These are phyloP conservation scores for Eristalis tenax DNA, from an alignment of 2,888 invertebrate species.

Conservation along the genomic window DNA sequence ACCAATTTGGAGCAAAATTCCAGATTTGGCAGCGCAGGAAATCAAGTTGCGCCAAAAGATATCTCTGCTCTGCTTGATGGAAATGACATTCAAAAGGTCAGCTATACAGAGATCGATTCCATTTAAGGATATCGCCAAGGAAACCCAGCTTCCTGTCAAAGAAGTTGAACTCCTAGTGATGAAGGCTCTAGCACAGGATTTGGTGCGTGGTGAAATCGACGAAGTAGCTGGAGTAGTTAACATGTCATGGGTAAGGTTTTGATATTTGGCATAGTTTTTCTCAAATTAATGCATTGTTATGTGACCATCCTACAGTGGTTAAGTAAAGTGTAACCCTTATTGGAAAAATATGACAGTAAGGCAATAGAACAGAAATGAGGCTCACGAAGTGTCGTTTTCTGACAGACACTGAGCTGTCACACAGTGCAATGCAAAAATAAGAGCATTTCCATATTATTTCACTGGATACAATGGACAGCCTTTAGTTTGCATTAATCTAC, in stretches of 20 bases:
- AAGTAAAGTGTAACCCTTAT: too few relatives aligned
- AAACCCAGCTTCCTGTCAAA: conserved; percentile 90
- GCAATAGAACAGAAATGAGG: too few relatives aligned
- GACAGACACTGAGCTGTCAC: too few relatives aligned
- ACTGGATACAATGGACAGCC: too few relatives aligned
- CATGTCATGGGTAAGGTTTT: conserved; percentile 85
- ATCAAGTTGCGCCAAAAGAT: conserved; percentile 92
- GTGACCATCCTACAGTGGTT: too few relatives aligned
- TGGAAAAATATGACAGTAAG: too few relatives aligned
- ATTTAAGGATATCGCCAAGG: conserved; percentile 94
- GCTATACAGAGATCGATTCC: conserved; percentile 92
- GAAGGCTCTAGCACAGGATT: conserved; percentile 97
- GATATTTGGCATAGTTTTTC: too few relatives aligned
- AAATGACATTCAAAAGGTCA: conserved; percentile 98
- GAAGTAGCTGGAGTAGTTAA: conserved; percentile 88
- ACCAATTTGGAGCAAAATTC: conserved; percentile 89
- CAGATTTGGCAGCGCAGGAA: conserved; percentile 92
- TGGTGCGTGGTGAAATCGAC: conserved; percentile 97
- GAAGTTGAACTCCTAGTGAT: conserved; percentile 98
- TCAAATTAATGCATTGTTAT: too few relatives aligned
- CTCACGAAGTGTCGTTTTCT: too few relatives aligned
- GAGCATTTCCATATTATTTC: too few relatives aligned
- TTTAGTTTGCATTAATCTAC: too few relatives aligned
- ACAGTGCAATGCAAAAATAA: too few relatives aligned
- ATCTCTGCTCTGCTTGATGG: conserved; percentile 96